Conservation (phyloP, 37 sponge, comb jelly and placozoan species). For the Cliona cf. orientalis region DNA sequence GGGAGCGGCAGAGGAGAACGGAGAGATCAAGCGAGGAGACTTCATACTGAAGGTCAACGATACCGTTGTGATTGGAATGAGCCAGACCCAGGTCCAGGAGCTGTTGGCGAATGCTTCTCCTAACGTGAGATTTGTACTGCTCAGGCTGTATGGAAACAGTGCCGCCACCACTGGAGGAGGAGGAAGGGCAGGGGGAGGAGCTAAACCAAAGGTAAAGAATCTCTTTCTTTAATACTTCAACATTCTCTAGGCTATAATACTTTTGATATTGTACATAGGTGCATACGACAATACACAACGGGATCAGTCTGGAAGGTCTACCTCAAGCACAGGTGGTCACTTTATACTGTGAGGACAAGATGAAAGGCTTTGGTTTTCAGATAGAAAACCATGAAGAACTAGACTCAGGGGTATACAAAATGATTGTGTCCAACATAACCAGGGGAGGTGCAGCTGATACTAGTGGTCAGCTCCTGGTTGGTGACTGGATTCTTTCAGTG, state of each 20-base stretch:
- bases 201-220: too few relatives aligned
- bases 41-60: constrained; percentile 84
- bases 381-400: constrained; percentile 26
- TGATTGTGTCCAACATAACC: constrained; percentile 32
- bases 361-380: constrained; percentile 61
- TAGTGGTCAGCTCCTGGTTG: constrained; percentile 67
- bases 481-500: constrained; percentile 74
- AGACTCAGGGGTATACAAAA: background rate
- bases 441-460: constrained; percentile 68
- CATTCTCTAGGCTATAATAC: background rate
- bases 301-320: constrained; percentile 56
- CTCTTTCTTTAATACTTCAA: too few relatives aligned
- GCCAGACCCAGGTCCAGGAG: constrained; percentile 50
- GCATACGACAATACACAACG: too few relatives aligned
- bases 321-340: constrained; percentile 67
- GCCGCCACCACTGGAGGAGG: too few relatives aligned
- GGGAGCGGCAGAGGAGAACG: constrained; percentile 73
- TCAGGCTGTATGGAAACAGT: constrained; percentile 40
- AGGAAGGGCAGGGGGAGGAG: too few relatives aligned
- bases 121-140: constrained; percentile 64
- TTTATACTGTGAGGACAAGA: constrained; percentile 40
- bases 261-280: too few relatives aligned
- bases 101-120: constrained; percentile 57
- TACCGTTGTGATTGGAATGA: constrained; percentile 56
- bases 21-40: constrained; percentile 74